Evolutionary conservation across 2,888 invertebrate genomes (phyloP).

Genomic region (Dexiosoma caninum): DNA sequence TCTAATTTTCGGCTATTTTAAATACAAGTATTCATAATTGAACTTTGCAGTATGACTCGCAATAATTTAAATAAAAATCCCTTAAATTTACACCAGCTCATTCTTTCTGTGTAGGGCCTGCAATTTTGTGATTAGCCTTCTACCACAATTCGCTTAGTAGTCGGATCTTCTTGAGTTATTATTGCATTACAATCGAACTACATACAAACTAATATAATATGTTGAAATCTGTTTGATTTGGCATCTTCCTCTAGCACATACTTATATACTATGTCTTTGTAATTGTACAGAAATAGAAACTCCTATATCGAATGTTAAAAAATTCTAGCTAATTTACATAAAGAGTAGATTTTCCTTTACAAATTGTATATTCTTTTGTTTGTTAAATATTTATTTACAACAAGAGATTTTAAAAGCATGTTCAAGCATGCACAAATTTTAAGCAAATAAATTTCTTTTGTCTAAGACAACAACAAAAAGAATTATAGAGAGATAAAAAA

Average conservation of each 20-base stretch:
- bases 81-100: too few species aligned
- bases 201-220: background rate
- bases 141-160: too few species aligned
- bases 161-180: too few species aligned
- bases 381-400: conserved; percentile 2
- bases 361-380: background rate
- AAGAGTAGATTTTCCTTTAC: background rate
- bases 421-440: conserved; percentile 7
- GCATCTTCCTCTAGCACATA: background rate
- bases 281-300: background rate
- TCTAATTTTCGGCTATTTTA: too few species aligned
- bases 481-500: background rate
- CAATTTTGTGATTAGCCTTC: too few species aligned
- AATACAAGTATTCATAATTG: too few species aligned
- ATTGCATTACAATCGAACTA: too few species aligned
- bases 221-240: background rate
- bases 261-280: too few species aligned
- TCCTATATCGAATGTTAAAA: background rate
- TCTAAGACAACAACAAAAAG: background rate
- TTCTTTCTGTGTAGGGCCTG: too few species aligned
- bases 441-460: background rate
- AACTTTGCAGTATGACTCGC: too few species aligned
- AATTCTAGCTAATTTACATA: background rate
- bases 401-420: conserved; percentile 3
- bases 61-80: too few species aligned